phyloP scores from a whole-genome alignment of 2,888 invertebrate genomes.

The Coleophora deauratella region DNA sequence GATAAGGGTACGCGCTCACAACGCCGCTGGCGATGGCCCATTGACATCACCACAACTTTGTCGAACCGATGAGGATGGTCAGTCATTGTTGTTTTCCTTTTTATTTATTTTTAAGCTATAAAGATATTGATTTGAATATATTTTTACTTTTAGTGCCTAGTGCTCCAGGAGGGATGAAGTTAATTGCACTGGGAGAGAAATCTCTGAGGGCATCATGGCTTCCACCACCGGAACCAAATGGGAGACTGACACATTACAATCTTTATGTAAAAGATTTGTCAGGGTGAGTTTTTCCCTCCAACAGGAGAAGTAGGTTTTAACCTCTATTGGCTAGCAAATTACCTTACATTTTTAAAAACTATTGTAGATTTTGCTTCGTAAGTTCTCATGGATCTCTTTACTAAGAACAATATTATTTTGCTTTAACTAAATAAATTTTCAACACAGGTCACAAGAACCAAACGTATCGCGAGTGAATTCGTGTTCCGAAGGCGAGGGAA shows the following conservation, averaged over 20 bases:
- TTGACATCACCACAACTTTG: slow-evolving; percentile 84
- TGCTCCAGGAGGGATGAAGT: slow-evolving; percentile 88
- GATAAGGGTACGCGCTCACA: slow-evolving; percentile 87
- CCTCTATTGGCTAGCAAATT: too few relatives aligned
- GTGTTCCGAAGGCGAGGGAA: slow-evolving; percentile 51
- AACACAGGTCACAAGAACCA: slow-evolving; percentile 51
- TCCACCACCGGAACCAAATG: slow-evolving; percentile 86
- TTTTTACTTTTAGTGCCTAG: slow-evolving; percentile 89
- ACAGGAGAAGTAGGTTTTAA: too few relatives aligned
- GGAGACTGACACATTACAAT: slow-evolving; percentile 85
- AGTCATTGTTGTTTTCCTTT: too few relatives aligned
- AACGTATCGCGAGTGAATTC: slow-evolving; percentile 53
- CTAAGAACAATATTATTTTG: too few relatives aligned
- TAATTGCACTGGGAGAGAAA: slow-evolving; percentile 85
- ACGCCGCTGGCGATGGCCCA: slow-evolving; percentile 89
- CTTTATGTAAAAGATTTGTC: slow-evolving; percentile 84
- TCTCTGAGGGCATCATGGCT: slow-evolving; percentile 90
- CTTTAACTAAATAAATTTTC: too few relatives aligned
- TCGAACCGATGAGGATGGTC: slow-evolving; percentile 89
- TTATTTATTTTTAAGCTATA: too few relatives aligned
- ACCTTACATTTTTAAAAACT: too few relatives aligned
- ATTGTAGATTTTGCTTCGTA: too few relatives aligned
- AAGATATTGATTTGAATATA: too few relatives aligned
- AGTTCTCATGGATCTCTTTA: too few relatives aligned
- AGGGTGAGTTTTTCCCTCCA: slow-evolving; percentile 45